A percentile compares a stretch with the other conserved stretches of the same genome.
Evolutionary conservation across 2,113 vertebrate genomes (phyloP).

Genomic region (Phyllopteryx taeniolatus): DNA sequence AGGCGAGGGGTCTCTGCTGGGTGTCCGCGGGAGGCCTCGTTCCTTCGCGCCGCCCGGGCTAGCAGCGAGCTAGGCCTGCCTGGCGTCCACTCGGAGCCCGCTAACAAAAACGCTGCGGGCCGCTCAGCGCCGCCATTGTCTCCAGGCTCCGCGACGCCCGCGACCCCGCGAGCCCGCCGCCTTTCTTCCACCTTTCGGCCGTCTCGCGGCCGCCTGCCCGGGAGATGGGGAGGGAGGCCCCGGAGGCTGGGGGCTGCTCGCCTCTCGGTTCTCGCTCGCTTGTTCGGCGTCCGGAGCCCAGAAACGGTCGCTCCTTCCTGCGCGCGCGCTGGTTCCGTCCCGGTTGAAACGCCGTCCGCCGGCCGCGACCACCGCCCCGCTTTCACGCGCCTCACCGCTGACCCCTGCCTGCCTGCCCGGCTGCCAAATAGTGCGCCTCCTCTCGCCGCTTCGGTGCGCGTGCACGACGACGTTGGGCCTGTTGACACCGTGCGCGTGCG

Average conservation of each 20-base stretch:
- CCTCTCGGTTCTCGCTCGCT: slow-evolving; percentile 43
- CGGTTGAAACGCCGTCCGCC: slow-evolving; percentile 38
- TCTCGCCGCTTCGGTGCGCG: background rate
- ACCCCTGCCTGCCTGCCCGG: background rate
- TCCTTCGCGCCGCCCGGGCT: slow-evolving; percentile 65
- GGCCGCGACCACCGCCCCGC: slow-evolving; percentile 15
- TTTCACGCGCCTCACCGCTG: slow-evolving; percentile 18
- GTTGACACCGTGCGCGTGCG: background rate
- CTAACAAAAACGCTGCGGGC: slow-evolving; percentile 66
- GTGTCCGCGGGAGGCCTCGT: slow-evolving; percentile 51
- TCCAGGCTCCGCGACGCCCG: slow-evolving; percentile 1
- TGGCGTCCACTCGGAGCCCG: slow-evolving; percentile 64
- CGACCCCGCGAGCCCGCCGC: background rate
- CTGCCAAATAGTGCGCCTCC: slow-evolving; percentile 13
- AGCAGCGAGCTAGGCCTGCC: slow-evolving; percentile 66
- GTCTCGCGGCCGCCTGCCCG: slow-evolving; percentile 33
- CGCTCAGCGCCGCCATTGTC: slow-evolving; percentile 51
- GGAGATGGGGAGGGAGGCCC: background rate
- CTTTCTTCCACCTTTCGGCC: background rate
- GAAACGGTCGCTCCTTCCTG: slow-evolving; percentile 78
- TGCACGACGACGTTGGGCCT: too few species aligned
- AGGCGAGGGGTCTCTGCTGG: slow-evolving; percentile 50
- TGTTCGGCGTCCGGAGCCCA: slow-evolving; percentile 34
- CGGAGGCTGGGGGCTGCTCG: slow-evolving; percentile 32
- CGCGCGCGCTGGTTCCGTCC: slow-evolving; percentile 71